Conservation (phyloP, 2,113 vertebrate species). For the Chelonoidis abingdonii region DNA sequence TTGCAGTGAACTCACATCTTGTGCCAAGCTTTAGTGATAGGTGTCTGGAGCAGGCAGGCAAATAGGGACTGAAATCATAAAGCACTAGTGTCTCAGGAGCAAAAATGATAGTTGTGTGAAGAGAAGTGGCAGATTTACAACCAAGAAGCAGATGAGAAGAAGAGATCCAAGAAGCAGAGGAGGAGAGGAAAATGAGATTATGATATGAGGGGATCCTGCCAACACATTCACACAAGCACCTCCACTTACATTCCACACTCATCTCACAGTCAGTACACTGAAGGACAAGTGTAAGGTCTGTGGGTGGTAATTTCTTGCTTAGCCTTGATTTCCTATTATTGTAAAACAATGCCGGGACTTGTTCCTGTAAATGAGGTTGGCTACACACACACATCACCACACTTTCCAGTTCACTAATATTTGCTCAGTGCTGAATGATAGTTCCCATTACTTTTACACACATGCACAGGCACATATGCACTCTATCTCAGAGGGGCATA, state of each 20-base stretch:
- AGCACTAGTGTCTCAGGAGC: background rate
- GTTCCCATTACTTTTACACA: background rate
- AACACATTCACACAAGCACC: background rate
- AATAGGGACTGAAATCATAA: background rate
- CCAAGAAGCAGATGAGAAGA: background rate
- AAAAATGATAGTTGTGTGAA: background rate
- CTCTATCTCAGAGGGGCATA: background rate
- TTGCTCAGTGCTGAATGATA: background rate
- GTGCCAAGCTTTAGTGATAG: background rate
- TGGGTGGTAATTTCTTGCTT: background rate
- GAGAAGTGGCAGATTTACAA: background rate
- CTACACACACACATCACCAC: background rate
- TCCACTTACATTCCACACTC: background rate
- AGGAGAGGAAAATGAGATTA: background rate
- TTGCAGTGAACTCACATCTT: background rate
- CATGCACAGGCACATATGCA: background rate
- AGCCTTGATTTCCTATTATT: background rate
- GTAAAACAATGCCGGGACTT: rapidly evolving
- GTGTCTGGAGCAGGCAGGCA: background rate
- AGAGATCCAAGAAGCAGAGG: background rate
- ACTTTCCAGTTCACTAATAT: background rate
- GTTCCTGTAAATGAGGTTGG: background rate
- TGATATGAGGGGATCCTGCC: background rate
- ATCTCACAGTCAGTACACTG: background rate
- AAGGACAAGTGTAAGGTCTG: background rate